Evolutionary conservation across 2,797 vertebrate species (phyloP), one percentile per base, ranked within the genome.

Genomic region (Clarias laeviceps): DNA sequence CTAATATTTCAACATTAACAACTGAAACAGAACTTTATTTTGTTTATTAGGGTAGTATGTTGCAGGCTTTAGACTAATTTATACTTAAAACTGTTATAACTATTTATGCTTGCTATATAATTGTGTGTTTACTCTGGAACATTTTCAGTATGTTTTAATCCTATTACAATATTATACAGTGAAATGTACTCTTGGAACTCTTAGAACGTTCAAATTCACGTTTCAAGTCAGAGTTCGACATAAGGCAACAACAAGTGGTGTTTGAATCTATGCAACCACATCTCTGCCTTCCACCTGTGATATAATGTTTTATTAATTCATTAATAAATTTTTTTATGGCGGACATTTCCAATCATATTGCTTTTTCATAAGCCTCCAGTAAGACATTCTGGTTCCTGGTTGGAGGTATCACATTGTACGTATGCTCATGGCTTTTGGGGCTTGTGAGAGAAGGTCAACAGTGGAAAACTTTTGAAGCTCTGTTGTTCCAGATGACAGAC

Each of bases 401-500:
- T 34, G 45, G 27, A 40, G 22, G 34, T 72, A 9, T 40, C 32
- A n/a, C 15, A 12, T 15, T 74, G 32, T 78, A 40, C 37, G 37
- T 40, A 57, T 34, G 61, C 86, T 72, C 64, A 86, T 85, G 86
- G 88, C 91, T 93, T 34, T 70, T 88, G 90, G 84, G 90, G 92
- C 93, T 92, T 85, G 88, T 85, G 88, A 90, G 91, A 92, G 92
- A 92, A 93, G 91, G 91, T 93, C 91, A 91, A 79, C 57, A 34
- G 82, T 81, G 87, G 91, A n/a, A 82, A 88, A 87, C 89, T 83
- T 86, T 89, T 88, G 85, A 92, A 92, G 91, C 91, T 85, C 85
- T 84, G 88, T 89, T 81, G 93, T 94, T 95, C 91, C 93, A 91
- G 91, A 86, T 93, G 94, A 93, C 83, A 84, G 93, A 91, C 81